These are phyloP conservation scores for Drosophila testacea DNA, from an alignment of 2,888 invertebrate genomes.

Conservation along the genomic window DNA sequence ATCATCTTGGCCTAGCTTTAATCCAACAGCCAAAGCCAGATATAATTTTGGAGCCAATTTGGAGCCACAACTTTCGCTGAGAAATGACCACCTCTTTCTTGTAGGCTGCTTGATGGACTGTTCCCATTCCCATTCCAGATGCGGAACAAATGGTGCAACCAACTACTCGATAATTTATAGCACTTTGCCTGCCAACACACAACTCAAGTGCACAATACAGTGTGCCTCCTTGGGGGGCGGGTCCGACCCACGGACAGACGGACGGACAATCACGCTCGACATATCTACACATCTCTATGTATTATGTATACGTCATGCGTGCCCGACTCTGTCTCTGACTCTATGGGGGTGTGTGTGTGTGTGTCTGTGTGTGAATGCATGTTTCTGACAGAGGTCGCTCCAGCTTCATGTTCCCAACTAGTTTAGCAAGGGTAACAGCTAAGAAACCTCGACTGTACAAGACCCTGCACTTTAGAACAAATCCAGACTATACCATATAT, in stretches of 20 bases:
- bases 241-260: neutral
- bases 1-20: no score
- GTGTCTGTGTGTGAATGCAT: slow-evolving; percentile 10
- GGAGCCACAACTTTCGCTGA: slow-evolving; percentile 24
- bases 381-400: slow-evolving; percentile 46
- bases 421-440: neutral
- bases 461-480: no score
- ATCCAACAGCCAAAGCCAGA: slow-evolving; percentile 12
- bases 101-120: slow-evolving; percentile 55
- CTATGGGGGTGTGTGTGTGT: neutral
- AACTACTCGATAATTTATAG: slow-evolving; percentile 77
- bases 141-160: slow-evolving; percentile 38
- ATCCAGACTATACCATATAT: no score
- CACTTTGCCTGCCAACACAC: slow-evolving; percentile 62
- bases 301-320: slow-evolving; percentile 71
- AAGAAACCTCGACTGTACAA: no score
- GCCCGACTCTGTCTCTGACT: slow-evolving; percentile 19
- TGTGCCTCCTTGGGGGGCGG: neutral
- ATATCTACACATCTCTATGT: slow-evolving; percentile 50
- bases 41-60: slow-evolving; percentile 17
- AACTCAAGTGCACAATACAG: slow-evolving; percentile 44
- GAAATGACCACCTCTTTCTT: slow-evolving; percentile 66
- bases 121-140: slow-evolving; percentile 2
- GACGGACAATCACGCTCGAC: slow-evolving; percentile 62
- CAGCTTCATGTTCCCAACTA: slow-evolving; percentile 37